Percentiles rank a stretch among this genome's conserved stretches.
phyloP scores from a whole-genome alignment of 2,113 vertebrate species.

The Crypturellus undulatus region DNA sequence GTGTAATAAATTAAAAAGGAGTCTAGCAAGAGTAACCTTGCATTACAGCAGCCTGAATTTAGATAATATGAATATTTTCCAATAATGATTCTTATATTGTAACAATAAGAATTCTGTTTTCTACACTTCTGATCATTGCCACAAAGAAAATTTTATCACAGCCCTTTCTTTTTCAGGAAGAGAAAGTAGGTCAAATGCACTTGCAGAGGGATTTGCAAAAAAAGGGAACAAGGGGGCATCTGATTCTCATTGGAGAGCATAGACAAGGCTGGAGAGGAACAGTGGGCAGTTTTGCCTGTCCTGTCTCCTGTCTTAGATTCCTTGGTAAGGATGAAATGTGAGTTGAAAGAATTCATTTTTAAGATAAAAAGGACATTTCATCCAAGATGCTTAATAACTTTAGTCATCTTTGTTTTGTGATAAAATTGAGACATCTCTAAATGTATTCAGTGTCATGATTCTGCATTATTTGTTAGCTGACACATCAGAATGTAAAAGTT shows the following conservation, averaged over 20 bases:
- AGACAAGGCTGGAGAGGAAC: neutral
- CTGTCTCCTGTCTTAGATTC: neutral
- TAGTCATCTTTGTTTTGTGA: neutral
- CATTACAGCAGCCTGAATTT: neutral
- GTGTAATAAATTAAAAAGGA: neutral
- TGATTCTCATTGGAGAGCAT: fast-evolving
- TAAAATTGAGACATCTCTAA: neutral
- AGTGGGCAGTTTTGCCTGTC: neutral
- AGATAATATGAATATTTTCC: neutral
- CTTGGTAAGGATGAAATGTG: neutral
- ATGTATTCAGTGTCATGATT: neutral
- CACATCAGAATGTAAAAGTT: neutral
- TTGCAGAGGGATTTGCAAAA: neutral
- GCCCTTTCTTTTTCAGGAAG: neutral
- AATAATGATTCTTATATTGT: neutral
- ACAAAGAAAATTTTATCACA: neutral
- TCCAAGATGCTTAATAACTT: neutral
- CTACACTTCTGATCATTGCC: neutral
- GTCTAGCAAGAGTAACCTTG: neutral
- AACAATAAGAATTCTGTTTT: neutral
- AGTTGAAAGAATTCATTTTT: neutral
- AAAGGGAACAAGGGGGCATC: neutral
- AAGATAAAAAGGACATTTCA: neutral
- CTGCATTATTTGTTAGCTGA: neutral
- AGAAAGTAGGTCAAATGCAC: neutral